Conservation (phyloP, 2,797 vertebrate genomes). For the Neosilurus hyrtlii region DNA sequence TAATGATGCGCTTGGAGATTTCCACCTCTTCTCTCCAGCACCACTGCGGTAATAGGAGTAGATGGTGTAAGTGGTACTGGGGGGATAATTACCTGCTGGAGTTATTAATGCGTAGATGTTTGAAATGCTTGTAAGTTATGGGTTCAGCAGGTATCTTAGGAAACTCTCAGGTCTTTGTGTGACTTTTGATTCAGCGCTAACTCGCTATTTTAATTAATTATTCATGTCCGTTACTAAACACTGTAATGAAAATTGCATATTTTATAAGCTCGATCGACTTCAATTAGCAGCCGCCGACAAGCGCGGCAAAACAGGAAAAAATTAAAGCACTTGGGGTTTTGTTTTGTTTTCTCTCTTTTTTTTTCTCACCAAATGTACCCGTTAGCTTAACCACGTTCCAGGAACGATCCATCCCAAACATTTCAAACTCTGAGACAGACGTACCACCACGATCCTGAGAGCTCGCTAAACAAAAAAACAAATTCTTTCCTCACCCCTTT, state of each 20-base stretch:
- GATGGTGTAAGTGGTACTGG: background rate
- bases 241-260: background rate
- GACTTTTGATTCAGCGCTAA: background rate
- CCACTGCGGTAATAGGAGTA: background rate
- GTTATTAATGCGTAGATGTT: background rate
- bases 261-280: constrained; percentile 6
- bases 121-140: background rate
- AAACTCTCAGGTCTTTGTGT: background rate
- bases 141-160: background rate
- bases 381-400: background rate
- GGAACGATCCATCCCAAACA: background rate
- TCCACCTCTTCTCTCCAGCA: background rate
- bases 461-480: constrained; percentile 33
- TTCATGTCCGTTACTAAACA: background rate
- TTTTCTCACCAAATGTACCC: background rate
- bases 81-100: background rate
- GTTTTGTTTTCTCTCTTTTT: background rate
- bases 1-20: background rate
- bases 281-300: background rate
- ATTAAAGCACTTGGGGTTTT: background rate
- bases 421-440: background rate
- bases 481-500: background rate
- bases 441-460: constrained; percentile 1
- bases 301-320: background rate
- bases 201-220: background rate